These are phyloP conservation scores for Pomatorhinus ruficollis DNA, from an alignment of 2,113 vertebrate genomes.

Conservation along the genomic window DNA sequence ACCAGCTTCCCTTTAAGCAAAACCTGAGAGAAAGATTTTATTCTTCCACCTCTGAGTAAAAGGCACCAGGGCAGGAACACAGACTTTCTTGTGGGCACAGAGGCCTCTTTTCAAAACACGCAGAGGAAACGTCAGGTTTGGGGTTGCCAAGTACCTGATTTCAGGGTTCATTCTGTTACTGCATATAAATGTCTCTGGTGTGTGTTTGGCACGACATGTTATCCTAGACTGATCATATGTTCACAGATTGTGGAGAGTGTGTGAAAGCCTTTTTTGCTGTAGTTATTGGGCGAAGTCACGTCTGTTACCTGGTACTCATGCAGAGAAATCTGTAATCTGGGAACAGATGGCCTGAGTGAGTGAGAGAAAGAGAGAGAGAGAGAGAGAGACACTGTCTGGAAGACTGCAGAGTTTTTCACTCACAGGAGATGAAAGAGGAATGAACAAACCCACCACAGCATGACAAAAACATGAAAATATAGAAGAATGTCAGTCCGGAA, in stretches of 20 bases:
- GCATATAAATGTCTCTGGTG: constrained; percentile 43
- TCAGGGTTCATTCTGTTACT: constrained; percentile 58
- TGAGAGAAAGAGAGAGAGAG: background rate
- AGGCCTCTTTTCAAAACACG: background rate
- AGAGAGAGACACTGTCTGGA: constrained; percentile 55
- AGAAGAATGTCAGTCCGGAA: constrained; percentile 57
- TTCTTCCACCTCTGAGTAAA: background rate
- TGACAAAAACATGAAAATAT: constrained; percentile 57
- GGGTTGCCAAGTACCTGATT: constrained; percentile 42
- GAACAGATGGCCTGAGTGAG: constrained; percentile 71
- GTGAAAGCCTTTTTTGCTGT: constrained; percentile 68
- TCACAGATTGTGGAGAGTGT: constrained; percentile 66
- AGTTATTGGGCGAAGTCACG: constrained; percentile 55
- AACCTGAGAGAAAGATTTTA: background rate
- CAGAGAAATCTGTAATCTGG: constrained; percentile 66
- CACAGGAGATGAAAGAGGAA: constrained; percentile 45
- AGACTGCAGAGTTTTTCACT: constrained; percentile 30
- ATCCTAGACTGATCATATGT: constrained; percentile 73
- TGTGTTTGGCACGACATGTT: constrained; percentile 65
- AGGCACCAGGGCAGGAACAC: background rate
- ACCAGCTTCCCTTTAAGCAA: background rate
- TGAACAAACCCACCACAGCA: constrained; percentile 35
- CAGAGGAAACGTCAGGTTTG: background rate
- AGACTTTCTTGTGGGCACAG: background rate
- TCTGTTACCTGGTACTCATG: constrained; percentile 73